phyloP scores from a whole-genome alignment of 2,888 invertebrate genomes.

The Pyrochroa serraticornis region DNA sequence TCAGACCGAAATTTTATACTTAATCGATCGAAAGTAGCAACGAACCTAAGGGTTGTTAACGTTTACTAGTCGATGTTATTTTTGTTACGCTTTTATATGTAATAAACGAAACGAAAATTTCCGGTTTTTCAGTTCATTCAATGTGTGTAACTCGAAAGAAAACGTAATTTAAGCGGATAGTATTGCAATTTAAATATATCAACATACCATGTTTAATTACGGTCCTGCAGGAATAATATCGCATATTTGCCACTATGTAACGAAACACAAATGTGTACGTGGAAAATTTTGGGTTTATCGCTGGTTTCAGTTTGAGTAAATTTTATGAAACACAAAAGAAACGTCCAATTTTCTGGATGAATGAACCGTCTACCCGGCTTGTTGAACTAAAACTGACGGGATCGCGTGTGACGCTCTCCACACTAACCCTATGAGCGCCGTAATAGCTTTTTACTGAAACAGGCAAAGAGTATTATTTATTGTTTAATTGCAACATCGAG shows the following conservation, averaged over 20 bases:
- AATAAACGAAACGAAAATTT: not conserved
- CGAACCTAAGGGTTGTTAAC: too few relatives aligned
- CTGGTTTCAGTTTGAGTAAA: slow-evolving; percentile 6
- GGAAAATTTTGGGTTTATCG: not conserved
- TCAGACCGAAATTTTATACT: slow-evolving; percentile 10
- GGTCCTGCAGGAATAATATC: slow-evolving; percentile 8
- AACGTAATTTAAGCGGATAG: slow-evolving; percentile 6
- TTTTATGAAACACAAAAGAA: slow-evolving; percentile 23
- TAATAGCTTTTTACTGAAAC: slow-evolving; percentile 17
- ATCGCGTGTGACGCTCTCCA: slow-evolving; percentile 34
- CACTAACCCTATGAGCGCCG: not conserved
- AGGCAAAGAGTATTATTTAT: slow-evolving; percentile 9
- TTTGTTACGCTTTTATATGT: not conserved
- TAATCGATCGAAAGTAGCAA: slow-evolving; percentile 8
- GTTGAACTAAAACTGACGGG: slow-evolving; percentile 38
- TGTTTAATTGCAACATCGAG: not conserved
- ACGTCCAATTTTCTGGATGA: slow-evolving; percentile 39
- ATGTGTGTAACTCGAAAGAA: not conserved
- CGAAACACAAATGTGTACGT: not conserved
- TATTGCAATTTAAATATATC: not conserved
- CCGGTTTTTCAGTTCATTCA: too few relatives aligned
- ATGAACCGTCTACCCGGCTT: slow-evolving; percentile 35
- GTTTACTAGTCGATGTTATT: not conserved
- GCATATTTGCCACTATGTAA: slow-evolving; percentile 13
- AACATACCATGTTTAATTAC: slow-evolving; percentile 19